These are phyloP conservation scores for Morone saxatilis DNA, from an alignment of 2,113 vertebrate species.

Conservation along the genomic window DNA sequence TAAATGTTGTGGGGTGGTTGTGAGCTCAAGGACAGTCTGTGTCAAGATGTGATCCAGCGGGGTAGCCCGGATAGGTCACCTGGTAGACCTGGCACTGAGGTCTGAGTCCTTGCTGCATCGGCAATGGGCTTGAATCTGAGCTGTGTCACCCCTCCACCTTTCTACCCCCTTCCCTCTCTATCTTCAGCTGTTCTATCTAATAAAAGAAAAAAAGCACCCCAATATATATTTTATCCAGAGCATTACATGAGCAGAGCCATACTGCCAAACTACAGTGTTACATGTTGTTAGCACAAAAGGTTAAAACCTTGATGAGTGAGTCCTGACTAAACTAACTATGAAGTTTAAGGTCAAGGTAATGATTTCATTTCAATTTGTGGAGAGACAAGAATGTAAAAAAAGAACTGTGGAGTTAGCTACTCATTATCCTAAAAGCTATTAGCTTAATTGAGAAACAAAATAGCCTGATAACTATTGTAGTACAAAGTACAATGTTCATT, in stretches of 20 bases:
- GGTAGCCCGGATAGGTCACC: no score
- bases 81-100: no score
- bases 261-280: neutral
- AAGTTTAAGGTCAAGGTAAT: slow-evolving; percentile 35
- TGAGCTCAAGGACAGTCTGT: neutral
- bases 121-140: no score
- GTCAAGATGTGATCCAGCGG: slow-evolving; percentile 2
- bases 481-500: slow-evolving; percentile 6
- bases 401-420: slow-evolving; percentile 16
- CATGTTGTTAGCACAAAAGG: neutral
- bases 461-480: slow-evolving; percentile 22
- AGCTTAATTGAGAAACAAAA: slow-evolving; percentile 61
- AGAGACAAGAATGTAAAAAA: slow-evolving; percentile 24
- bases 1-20: neutral
- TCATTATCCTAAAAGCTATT: slow-evolving; percentile 57
- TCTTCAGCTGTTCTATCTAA: no score
- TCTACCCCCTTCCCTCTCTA: no score
- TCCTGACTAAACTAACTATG: neutral
- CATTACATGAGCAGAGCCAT: no score
- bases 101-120: no score
- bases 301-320: neutral
- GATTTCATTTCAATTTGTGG: slow-evolving; percentile 41
- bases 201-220: no score
- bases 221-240: no score
- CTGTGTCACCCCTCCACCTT: no score